phyloP scores from a whole-genome alignment of 2,113 vertebrate genomes.

The Lasiurus borealis region DNA sequence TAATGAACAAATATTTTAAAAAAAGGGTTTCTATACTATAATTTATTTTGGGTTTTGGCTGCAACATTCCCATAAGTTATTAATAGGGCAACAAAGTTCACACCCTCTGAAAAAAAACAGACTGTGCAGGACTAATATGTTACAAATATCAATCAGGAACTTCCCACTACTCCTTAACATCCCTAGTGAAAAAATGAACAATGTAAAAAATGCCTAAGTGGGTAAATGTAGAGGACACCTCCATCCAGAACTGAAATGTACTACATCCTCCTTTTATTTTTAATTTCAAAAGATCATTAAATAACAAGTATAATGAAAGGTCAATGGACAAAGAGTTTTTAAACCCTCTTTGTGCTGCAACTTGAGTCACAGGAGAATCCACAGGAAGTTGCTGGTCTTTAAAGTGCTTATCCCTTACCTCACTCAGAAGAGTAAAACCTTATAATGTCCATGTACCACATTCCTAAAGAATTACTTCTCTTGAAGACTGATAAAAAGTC shows the following conservation, averaged over 20 bases:
- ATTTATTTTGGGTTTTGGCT: constrained; percentile 12
- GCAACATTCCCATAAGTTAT: constrained; percentile 36
- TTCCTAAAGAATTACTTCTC: neutral
- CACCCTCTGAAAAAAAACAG: neutral
- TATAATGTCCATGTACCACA: neutral
- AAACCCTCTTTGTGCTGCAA: neutral
- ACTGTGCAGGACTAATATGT: neutral
- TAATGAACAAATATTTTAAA: neutral
- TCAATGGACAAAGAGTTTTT: constrained; percentile 34
- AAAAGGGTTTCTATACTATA: neutral
- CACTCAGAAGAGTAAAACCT: neutral
- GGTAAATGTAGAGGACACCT: neutral
- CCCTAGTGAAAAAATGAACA: neutral
- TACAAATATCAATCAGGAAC: constrained; percentile 30
- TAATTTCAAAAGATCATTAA: constrained; percentile 28
- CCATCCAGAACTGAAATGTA: constrained; percentile 1
- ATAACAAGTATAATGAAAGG: neutral
- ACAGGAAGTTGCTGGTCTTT: neutral
- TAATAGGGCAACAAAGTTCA: constrained; percentile 44
- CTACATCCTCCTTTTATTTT: constrained; percentile 43
- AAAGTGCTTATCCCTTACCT: neutral
- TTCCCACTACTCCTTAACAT: constrained; percentile 16
- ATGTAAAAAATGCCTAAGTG: constrained; percentile 23
- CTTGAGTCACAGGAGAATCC: neutral
- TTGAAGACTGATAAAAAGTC: neutral